phyloP scores from a whole-genome alignment of 2,888 invertebrate genomes.

The Trichogramma evanescens region DNA sequence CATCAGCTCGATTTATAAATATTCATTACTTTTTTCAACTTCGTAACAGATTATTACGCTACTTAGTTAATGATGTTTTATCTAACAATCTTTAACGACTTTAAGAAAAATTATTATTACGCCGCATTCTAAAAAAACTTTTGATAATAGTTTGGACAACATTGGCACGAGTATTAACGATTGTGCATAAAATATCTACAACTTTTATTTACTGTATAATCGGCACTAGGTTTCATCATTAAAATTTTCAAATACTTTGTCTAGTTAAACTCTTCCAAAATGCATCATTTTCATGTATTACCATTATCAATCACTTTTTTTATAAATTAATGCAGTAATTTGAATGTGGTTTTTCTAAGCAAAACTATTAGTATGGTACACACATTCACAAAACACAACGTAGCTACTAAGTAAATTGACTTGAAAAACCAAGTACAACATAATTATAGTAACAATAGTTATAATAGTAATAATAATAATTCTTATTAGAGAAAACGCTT shows the following conservation, averaged over 20 bases:
- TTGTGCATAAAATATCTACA: too few relatives aligned
- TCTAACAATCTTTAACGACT: too few relatives aligned
- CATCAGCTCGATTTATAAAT: too few relatives aligned
- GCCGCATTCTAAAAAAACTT: too few relatives aligned
- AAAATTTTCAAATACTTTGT: constrained; percentile 18
- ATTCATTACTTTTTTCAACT: too few relatives aligned
- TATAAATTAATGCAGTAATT: too few relatives aligned
- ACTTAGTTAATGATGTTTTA: too few relatives aligned
- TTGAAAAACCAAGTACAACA: constrained; percentile 7
- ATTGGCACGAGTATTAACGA: too few relatives aligned
- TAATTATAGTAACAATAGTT: constrained; percentile 9
- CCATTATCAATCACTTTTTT: too few relatives aligned
- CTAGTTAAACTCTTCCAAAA: constrained; percentile 7
- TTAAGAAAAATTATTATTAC: too few relatives aligned
- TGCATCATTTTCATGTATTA: not conserved
- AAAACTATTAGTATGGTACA: constrained; percentile 15
- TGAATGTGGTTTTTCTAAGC: not conserved
- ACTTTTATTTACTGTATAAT: not conserved
- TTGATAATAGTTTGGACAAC: too few relatives aligned
- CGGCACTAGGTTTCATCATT: constrained; percentile 13
- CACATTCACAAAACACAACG: constrained; percentile 21
- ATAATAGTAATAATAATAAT: constrained; percentile 8
- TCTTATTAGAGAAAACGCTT: constrained; percentile 10
- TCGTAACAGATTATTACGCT: too few relatives aligned
- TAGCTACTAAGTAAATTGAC: constrained; percentile 12